Conservation (phyloP, 2,113 vertebrate species). For the Alces alces region DNA sequence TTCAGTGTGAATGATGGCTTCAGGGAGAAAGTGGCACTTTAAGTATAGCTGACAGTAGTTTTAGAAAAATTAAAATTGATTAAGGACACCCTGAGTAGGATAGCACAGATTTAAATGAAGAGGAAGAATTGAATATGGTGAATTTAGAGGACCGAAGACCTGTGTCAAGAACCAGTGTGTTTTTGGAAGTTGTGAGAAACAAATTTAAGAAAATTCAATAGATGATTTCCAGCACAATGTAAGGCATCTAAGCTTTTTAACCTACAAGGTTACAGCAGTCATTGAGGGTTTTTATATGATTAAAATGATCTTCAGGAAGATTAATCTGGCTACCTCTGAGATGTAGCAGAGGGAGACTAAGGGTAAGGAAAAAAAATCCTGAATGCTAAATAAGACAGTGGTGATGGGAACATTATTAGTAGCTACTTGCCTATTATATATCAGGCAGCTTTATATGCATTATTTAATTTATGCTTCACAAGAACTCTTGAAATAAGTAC, state of each 20-base stretch:
- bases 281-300: not conserved
- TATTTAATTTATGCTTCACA: not conserved
- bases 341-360: not conserved
- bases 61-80: not conserved
- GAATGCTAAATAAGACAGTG: not conserved
- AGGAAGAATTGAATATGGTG: not conserved
- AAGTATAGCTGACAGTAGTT: not conserved
- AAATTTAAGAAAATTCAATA: not conserved
- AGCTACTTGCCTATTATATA: not conserved
- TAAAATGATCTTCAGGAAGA: not conserved
- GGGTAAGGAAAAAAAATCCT: not conserved
- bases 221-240: not conserved
- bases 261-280: not conserved
- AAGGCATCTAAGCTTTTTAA: not conserved
- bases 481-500: not conserved
- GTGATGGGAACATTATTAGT: not conserved
- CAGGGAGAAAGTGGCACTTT: not conserved
- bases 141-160: not conserved
- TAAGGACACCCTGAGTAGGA: not conserved
- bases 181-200: not conserved
- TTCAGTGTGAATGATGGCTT: not conserved
- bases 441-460: not conserved
- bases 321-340: not conserved
- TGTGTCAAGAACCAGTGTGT: not conserved
- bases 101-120: not conserved